phyloP scores from a whole-genome alignment of 2,888 invertebrate genomes.

The Drosophila stalkeri region DNA sequence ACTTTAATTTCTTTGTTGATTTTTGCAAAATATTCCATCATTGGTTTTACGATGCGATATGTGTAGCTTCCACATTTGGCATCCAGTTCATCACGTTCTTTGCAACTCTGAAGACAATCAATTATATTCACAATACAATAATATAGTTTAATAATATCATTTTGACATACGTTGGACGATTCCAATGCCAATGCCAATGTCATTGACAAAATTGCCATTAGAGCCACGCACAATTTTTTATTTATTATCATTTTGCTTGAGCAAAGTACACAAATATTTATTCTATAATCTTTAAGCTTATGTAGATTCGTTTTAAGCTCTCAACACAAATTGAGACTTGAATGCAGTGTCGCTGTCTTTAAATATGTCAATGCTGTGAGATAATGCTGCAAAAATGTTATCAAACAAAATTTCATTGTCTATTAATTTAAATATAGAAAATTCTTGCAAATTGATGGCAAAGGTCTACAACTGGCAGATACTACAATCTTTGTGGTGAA shows the following conservation, averaged over 20 bases:
- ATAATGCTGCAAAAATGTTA: not conserved
- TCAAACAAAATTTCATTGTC: too few relatives aligned
- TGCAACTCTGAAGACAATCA: not conserved
- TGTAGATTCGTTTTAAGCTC: not conserved
- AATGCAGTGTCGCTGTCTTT: too few relatives aligned
- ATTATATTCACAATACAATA: not conserved
- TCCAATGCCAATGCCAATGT: not conserved
- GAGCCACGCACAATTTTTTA: not conserved
- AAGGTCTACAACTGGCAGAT: too few relatives aligned
- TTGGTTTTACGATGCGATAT: not conserved
- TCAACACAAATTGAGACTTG: not conserved
- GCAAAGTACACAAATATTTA: not conserved
- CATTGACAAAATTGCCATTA: not conserved
- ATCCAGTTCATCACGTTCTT: not conserved
- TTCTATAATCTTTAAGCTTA: not conserved
- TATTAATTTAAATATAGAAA: too few relatives aligned
- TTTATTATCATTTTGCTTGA: not conserved
- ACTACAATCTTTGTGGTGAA: too few relatives aligned
- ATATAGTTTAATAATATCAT: not conserved
- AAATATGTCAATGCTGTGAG: not conserved
- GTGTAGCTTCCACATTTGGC: not conserved
- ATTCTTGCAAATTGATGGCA: too few relatives aligned
- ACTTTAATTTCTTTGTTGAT: not conserved
- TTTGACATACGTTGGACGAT: not conserved
- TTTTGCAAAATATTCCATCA: not conserved